Base-by-base conservation (phyloP, 2,797 vertebrate species). In the Alfaro cultratus region DNA sequence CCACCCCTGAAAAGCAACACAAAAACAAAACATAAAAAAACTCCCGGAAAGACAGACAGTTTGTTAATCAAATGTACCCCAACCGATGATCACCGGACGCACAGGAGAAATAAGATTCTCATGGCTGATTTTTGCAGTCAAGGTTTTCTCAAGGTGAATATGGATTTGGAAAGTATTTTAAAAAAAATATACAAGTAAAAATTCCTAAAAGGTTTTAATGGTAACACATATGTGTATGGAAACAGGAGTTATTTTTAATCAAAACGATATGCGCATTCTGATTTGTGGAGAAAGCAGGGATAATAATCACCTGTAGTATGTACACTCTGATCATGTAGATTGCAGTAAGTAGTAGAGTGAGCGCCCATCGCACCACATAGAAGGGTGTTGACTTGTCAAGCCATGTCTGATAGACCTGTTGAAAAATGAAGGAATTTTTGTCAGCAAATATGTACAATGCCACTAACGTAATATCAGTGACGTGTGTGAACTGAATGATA, bases 271-370 rank as follows among this genome's bases (percentile, higher is more conserved):
- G 67, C 23, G 26, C 36, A 26, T 13, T 39, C 7, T 11, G 13
- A 46, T 18, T 36, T 41, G 2, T 29, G 68, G 3, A n/a, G 9
- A 36, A 31, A 3, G n/a, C 12, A 15, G 16, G 15, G 31, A 9
- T 46, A 67, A 39, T 7, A 45, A 60, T 84, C 90, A 99, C 99
- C 97, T 99, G 99, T 93, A 99, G 96, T 95, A 99, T 96, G 96
- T 99, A 99, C 91, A 99, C 98, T 95, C 98, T 97, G 94, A 99
- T 96, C 98, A 99, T 97, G 95, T 99, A 99, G 94, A 99, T 85
- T 77, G 95, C 96, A 87, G 97, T 98, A 89, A 99, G 94, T 86
- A 97, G 93, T 94, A 99, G 90, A 64, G 98, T 99, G 81, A 84
- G 90, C 21, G 96, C 96, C 99, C 99, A 99, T 93, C 98, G 97